Conservation (phyloP, 2,797 vertebrate genomes). For the Mus caroli region DNA sequence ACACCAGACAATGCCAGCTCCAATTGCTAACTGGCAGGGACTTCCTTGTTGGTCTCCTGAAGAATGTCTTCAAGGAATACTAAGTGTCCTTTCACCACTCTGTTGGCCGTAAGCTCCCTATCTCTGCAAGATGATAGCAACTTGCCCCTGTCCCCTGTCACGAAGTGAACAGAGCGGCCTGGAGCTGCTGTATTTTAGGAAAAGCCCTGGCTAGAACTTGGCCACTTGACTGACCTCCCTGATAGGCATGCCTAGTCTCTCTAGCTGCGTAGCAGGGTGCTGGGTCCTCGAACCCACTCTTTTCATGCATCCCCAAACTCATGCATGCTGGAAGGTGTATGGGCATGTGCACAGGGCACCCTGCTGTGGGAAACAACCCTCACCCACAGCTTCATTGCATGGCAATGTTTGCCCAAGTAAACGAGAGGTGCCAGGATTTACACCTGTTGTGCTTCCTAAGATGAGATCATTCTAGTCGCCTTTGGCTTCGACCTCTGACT, state of each 20-base stretch:
- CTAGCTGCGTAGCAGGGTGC: not conserved
- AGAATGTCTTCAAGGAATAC: constrained; percentile 79
- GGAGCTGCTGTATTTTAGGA: not conserved
- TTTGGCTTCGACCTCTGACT: not conserved
- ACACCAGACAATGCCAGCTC: not conserved
- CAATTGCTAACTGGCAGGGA: constrained; percentile 66
- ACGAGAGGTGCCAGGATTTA: not conserved
- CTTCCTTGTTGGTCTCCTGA: constrained; percentile 43
- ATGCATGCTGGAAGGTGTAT: not conserved
- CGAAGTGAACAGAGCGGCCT: not conserved
- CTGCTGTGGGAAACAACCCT: not conserved
- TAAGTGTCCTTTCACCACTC: constrained; percentile 85
- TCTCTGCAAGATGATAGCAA: constrained; percentile 71
- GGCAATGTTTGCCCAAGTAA: not conserved
- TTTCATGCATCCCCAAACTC: not conserved
- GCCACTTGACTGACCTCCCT: not conserved
- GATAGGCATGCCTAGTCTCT: not conserved
- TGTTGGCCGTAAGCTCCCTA: constrained; percentile 70
- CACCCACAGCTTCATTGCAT: not conserved
- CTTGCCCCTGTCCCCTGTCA: not conserved
- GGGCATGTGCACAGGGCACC: not conserved
- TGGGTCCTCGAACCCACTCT: too few species aligned
- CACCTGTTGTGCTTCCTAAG: not conserved
- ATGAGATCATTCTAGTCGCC: not conserved
- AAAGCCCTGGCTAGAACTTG: constrained; percentile 19